Base-by-base conservation (phyloP, 1,140 invertebrate species). In the Drosophila setifemur region DNA sequence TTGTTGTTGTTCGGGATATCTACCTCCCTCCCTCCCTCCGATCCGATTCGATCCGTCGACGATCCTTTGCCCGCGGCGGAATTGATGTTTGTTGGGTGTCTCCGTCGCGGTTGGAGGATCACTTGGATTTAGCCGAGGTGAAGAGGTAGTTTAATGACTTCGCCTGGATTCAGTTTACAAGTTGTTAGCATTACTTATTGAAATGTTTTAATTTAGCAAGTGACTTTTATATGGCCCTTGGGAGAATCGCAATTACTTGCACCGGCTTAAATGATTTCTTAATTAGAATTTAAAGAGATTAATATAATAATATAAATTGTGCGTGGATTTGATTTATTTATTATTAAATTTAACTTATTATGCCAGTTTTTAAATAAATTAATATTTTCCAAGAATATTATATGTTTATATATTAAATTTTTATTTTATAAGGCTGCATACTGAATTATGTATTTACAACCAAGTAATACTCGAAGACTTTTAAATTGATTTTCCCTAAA, bases 41-140 rank as follows among this genome's bases (percentile, higher is more conserved):
- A 21, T 45, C 12, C 33, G 18, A 19, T 75, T 50, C 11, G 7
- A 18, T 60, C 14, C 19, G 11, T 48, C 54, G 8, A 43, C 18
- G 19, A 54, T 50, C n/a, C 21, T 48, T 57, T 14, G 72, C 73
- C 53, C 12, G 28, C 48, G 75, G 74, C 63, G 9, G 54, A 67
- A 71, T 81, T 50, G 74, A 71, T 63, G 74, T 83, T 79, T 86
- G 81, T 79, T 71, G 64, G 73, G 78, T 85, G 71, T 67, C 64
- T 82, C 58, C 45, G 57, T 55, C 53, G 23, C 33, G 40, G 63
- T 4, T 25, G 21, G 16, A 45, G 52, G 29, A 31, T 21, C 16
- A 33, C 5, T 26, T 44, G 12, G 12, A 16, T 5, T 61, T n/a
- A 19, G 39, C 18, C 19, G 21, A 21, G 21, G 23, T 9, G 21